A percentile compares a stretch with the other conserved stretches of the same genome.
These are phyloP conservation scores for Pseudomyrmex pallidus DNA, from an alignment of 1,140 invertebrate genomes.

Conservation along the genomic window DNA sequence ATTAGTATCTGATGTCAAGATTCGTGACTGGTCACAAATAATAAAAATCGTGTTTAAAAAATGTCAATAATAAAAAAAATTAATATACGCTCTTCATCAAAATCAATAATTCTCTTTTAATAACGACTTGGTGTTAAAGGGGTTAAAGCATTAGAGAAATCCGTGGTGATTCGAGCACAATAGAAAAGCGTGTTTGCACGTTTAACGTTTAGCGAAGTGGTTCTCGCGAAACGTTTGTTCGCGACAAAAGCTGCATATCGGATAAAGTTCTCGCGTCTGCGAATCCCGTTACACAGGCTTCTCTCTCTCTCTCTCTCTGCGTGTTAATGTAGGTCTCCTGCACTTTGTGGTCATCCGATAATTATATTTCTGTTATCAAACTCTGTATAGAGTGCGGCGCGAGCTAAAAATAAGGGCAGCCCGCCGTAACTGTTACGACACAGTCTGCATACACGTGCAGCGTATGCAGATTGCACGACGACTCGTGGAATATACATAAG, in stretches of 20 bases:
- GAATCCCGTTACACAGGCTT: conserved; percentile 62
- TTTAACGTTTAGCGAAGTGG: conserved; percentile 47
- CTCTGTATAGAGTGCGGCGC: background rate
- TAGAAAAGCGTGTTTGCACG: conserved; percentile 22
- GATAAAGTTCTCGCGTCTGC: conserved; percentile 53
- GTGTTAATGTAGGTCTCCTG: conserved; percentile 49
- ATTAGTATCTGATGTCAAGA: too few relatives aligned
- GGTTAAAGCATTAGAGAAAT: background rate
- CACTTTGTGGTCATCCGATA: conserved; percentile 54
- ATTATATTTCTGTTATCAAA: conserved; percentile 59
- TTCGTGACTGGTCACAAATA: too few relatives aligned
- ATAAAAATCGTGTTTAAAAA: too few relatives aligned
- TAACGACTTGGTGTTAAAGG: background rate
- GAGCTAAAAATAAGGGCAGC: conserved; percentile 49
- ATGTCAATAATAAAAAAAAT: too few relatives aligned
- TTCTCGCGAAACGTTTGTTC: conserved; percentile 50
- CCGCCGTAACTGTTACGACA: conserved; percentile 20
- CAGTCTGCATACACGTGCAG: background rate
- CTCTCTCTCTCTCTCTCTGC: too few relatives aligned
- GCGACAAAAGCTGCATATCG: conserved; percentile 59
- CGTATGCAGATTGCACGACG: background rate
- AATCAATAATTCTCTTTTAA: too few relatives aligned
- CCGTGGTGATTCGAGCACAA: background rate
- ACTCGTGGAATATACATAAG: conserved; percentile 15
- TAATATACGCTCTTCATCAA: too few relatives aligned